phyloP scores from a whole-genome alignment of 2,113 vertebrate species.

The Alectura lathami region DNA sequence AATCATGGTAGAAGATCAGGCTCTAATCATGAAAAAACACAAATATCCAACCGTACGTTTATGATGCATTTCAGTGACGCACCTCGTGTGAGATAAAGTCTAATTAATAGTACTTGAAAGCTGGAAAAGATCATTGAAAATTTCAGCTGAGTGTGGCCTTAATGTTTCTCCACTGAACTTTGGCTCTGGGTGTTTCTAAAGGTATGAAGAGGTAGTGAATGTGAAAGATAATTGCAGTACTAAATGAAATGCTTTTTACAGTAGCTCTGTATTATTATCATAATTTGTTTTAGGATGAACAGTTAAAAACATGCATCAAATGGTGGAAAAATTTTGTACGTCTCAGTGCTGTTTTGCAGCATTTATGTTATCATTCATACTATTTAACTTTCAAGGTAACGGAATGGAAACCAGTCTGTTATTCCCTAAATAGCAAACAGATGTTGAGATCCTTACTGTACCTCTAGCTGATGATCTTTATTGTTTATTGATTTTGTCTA shows the following conservation, averaged over 20 bases:
- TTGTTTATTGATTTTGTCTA: constrained; percentile 64
- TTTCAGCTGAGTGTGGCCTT: neutral
- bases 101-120: neutral
- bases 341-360: neutral
- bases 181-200: neutral
- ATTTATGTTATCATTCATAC: neutral
- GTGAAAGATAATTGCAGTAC: neutral
- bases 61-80: neutral
- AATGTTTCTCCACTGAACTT: neutral
- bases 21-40: neutral
- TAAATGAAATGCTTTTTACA: neutral
- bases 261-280: neutral
- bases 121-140: neutral
- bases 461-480: constrained; percentile 35
- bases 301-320: constrained; percentile 8
- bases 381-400: constrained; percentile 30
- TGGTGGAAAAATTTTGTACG: neutral
- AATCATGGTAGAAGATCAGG: neutral
- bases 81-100: neutral
- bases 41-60: neutral
- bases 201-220: neutral
- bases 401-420: constrained; percentile 7
- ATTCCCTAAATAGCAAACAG: constrained; percentile 33
- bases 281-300: neutral
- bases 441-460: constrained; percentile 21